phyloP scores from a whole-genome alignment of 2,888 invertebrate genomes.

The Ichneumon xanthorius region DNA sequence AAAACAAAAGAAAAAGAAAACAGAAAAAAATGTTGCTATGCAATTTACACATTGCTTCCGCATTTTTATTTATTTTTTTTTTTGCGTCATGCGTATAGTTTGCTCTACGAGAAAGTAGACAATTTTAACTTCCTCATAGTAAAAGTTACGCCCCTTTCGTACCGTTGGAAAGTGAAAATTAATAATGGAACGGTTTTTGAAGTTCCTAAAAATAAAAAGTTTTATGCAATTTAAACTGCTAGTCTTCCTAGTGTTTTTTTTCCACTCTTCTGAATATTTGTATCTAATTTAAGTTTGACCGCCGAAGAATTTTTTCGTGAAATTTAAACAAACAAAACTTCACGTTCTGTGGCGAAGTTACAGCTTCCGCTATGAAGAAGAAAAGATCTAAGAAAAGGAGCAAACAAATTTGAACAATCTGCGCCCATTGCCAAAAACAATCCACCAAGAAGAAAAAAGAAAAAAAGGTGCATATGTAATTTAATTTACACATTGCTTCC shows the following conservation, averaged over 20 bases:
- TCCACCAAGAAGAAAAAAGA: background rate
- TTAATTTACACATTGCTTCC: background rate
- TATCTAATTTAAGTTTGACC: too few relatives aligned
- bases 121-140: background rate
- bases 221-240: too few relatives aligned
- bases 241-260: too few relatives aligned
- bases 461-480: background rate
- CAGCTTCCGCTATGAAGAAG: too few relatives aligned
- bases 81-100: background rate
- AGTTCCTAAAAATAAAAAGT: too few relatives aligned
- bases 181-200: too few relatives aligned
- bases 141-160: background rate
- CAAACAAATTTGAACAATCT: slow-evolving; percentile 52
- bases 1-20: background rate
- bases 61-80: background rate
- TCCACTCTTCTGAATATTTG: too few relatives aligned
- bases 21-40: background rate
- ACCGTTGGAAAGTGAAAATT: background rate
- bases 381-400: too few relatives aligned
- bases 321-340: too few relatives aligned
- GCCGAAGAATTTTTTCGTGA: too few relatives aligned
- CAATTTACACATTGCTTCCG: background rate
- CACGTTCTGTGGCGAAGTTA: too few relatives aligned
- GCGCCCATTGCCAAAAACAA: slow-evolving; percentile 15
- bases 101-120: background rate